Evolutionary conservation across 2,888 invertebrate species (phyloP).

Genomic region (Latrodectus elegans): DNA sequence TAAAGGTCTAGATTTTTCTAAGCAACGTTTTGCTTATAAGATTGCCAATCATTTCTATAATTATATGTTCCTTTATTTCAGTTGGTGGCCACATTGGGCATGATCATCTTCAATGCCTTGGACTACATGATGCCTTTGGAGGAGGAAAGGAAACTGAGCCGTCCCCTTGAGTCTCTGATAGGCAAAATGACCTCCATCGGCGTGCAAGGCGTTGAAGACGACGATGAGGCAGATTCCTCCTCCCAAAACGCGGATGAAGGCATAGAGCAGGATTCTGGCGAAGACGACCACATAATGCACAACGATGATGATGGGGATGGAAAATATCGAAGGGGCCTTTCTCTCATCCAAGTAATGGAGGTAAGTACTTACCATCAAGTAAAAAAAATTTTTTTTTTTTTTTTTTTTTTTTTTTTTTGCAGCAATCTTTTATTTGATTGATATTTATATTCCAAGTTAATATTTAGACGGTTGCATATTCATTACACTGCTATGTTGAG

Average conservation of each 20-base stretch:
- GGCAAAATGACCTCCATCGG: constrained; percentile 73
- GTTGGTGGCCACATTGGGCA: constrained; percentile 87
- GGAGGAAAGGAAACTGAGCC: constrained; percentile 89
- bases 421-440: no score
- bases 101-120: constrained; percentile 89
- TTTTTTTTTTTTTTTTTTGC: no score
- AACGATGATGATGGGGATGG: constrained; percentile 71
- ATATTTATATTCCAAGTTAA: no score
- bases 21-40: no score
- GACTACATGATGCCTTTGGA: constrained; percentile 90
- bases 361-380: constrained; percentile 74
- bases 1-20: no score
- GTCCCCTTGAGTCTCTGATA: constrained; percentile 89
- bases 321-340: constrained; percentile 72
- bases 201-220: constrained; percentile 65
- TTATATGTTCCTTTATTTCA: constrained; percentile 73
- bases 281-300: constrained; percentile 77
- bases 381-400: no score
- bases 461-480: no score
- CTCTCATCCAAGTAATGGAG: constrained; percentile 80
- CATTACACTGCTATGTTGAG: no score
- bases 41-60: no score
- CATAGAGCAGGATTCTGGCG: constrained; percentile 89
- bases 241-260: constrained; percentile 85
- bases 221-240: constrained; percentile 75